Conservation (phyloP, 1,140 invertebrate species). For the Oncopodura yosiiana region DNA sequence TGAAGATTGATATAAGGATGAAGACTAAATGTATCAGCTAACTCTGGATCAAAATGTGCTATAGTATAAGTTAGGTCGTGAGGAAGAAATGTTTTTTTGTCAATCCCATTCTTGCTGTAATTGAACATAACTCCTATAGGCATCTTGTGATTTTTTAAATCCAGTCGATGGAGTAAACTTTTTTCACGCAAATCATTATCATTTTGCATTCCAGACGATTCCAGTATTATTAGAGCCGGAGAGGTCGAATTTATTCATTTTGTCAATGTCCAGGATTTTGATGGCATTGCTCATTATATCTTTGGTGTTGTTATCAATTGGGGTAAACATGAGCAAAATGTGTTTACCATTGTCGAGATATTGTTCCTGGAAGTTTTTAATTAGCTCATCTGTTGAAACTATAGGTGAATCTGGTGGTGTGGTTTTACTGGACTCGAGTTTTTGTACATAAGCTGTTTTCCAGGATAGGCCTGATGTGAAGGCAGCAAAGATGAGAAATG, state of each 20-base stretch:
- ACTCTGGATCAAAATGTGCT: not conserved
- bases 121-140: not conserved
- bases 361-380: not conserved
- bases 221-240: not conserved
- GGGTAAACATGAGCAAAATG: not conserved
- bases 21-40: not conserved
- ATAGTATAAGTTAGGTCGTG: not conserved
- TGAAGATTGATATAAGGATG: not conserved
- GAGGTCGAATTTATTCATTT: not conserved
- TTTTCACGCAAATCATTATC: not conserved
- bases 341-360: not conserved
- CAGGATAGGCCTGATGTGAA: conserved; percentile 11
- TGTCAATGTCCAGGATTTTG: not conserved
- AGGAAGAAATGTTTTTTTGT: not conserved
- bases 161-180: not conserved
- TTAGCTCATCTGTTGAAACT: not conserved
- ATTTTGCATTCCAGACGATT: not conserved
- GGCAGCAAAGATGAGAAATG: conserved; percentile 1
- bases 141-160: not conserved
- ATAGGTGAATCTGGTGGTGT: not conserved
- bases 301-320: not conserved
- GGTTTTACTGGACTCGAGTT: no score
- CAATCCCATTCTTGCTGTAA: not conserved
- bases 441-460: not conserved
- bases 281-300: not conserved